phyloP scores from a whole-genome alignment of 2,888 invertebrate genomes.

The Drosophila cyrtoloma region DNA sequence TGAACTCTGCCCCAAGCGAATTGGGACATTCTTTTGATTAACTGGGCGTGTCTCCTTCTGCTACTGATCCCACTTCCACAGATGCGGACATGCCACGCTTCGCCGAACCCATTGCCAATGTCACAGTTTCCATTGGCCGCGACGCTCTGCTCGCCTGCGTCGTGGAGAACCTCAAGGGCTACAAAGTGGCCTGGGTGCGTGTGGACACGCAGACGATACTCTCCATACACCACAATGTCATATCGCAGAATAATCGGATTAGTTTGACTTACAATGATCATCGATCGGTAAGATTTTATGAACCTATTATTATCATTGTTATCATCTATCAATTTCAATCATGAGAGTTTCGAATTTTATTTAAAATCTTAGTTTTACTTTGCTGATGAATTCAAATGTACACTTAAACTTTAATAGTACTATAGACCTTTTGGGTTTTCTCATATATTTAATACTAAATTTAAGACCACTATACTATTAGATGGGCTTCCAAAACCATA shows the following conservation, averaged over 20 bases:
- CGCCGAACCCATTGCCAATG: slow-evolving; percentile 95
- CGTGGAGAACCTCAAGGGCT: slow-evolving; percentile 94
- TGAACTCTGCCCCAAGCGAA: slow-evolving; percentile 28
- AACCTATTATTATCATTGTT: neutral
- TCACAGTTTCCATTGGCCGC: slow-evolving; percentile 94
- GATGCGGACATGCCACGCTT: slow-evolving; percentile 89
- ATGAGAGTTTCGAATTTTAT: neutral
- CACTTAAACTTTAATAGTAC: neutral
- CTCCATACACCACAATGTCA: slow-evolving; percentile 96
- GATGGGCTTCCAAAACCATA: neutral
- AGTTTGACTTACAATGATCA: slow-evolving; percentile 95
- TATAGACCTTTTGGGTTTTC: neutral
- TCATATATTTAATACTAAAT: neutral
- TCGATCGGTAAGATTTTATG: slow-evolving; percentile 87
- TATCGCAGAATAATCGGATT: slow-evolving; percentile 95
- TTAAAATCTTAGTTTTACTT: neutral
- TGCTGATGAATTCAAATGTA: neutral
- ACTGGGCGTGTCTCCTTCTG: slow-evolving; percentile 14
- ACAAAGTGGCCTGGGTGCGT: slow-evolving; percentile 97
- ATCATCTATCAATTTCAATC: neutral
- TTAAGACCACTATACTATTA: neutral
- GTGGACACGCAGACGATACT: slow-evolving; percentile 97
- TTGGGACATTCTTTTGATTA: slow-evolving; percentile 10
- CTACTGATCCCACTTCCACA: slow-evolving; percentile 37
- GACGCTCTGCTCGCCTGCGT: slow-evolving; percentile 95